Evolutionary conservation across 2,113 vertebrate genomes (phyloP).

Genomic region (Limnothrissa miodon): DNA sequence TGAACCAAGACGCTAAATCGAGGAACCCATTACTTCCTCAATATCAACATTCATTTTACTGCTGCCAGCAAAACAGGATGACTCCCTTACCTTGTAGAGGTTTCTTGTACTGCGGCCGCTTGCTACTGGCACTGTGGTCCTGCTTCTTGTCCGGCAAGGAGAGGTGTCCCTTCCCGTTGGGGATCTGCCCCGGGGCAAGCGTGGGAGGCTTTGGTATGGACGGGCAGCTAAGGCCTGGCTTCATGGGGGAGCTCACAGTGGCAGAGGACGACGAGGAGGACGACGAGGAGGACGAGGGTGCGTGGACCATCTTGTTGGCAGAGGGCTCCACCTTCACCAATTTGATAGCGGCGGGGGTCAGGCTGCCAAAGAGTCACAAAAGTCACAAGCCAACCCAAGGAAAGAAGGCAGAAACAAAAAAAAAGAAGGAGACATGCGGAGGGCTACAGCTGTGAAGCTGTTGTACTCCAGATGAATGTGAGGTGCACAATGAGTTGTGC

Average conservation of each 20-base stretch:
- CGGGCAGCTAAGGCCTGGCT: conserved; percentile 98
- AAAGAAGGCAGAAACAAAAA: conserved; percentile 51
- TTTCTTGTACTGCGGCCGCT: conserved; percentile 92
- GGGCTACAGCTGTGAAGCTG: neutral
- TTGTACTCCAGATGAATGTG: too few relatives aligned
- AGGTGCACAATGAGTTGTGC: neutral
- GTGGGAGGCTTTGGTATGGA: conserved; percentile 99
- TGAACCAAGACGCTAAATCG: neutral
- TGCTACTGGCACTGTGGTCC: conserved; percentile 85
- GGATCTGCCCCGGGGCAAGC: conserved; percentile 91
- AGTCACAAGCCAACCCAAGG: neutral
- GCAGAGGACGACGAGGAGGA: conserved; percentile 88
- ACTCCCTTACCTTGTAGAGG: conserved; percentile 81
- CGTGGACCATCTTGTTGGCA: conserved; percentile 82
- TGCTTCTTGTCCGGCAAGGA: conserved; percentile 89
- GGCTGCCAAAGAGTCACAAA: conserved; percentile 72
- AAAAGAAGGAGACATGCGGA: too few relatives aligned
- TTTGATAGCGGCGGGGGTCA: conserved; percentile 89
- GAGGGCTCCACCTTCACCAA: conserved; percentile 87
- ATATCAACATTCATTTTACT: neutral
- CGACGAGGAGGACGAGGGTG: conserved; percentile 73
- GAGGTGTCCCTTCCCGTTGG: conserved; percentile 95
- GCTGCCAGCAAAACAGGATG: neutral
- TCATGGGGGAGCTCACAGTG: conserved; percentile 96
- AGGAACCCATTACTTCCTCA: neutral